These are phyloP conservation scores for Nymphalis io DNA, from an alignment of 1,140 invertebrate genomes.

Conservation along the genomic window DNA sequence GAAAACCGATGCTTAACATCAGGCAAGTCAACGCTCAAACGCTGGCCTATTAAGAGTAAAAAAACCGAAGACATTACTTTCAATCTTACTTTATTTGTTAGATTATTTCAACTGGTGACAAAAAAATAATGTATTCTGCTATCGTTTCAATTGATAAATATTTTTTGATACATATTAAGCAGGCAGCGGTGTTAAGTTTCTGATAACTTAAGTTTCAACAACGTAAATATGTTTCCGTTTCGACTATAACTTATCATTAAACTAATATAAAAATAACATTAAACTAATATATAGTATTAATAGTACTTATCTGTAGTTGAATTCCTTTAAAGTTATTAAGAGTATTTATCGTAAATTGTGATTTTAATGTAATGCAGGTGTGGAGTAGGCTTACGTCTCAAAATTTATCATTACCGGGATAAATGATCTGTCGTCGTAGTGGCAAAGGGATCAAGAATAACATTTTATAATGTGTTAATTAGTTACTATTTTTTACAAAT, in stretches of 20 bases:
- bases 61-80: conserved; percentile 3
- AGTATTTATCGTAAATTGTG: background rate
- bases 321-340: background rate
- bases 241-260: conserved; percentile 6
- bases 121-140: conserved; percentile 15
- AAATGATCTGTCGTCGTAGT: too few relatives aligned
- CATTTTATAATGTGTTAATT: too few relatives aligned
- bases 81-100: background rate
- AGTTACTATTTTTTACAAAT: too few relatives aligned
- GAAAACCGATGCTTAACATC: too few relatives aligned
- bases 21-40: too few relatives aligned
- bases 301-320: background rate
- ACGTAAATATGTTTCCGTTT: conserved; percentile 15
- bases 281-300: conserved; percentile 1
- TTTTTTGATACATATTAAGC: conserved; percentile 18
- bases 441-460: too few relatives aligned
- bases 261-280: conserved; percentile 1
- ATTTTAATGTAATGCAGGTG: background rate
- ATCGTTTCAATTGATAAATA: conserved; percentile 17
- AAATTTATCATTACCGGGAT: background rate
- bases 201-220: background rate
- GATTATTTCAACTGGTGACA: background rate
- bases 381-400: background rate
- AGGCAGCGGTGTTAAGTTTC: conserved; percentile 10
- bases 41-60: too few relatives aligned